phyloP scores from a whole-genome alignment of 2,113 vertebrate genomes.

The Fukomys damarensis region DNA sequence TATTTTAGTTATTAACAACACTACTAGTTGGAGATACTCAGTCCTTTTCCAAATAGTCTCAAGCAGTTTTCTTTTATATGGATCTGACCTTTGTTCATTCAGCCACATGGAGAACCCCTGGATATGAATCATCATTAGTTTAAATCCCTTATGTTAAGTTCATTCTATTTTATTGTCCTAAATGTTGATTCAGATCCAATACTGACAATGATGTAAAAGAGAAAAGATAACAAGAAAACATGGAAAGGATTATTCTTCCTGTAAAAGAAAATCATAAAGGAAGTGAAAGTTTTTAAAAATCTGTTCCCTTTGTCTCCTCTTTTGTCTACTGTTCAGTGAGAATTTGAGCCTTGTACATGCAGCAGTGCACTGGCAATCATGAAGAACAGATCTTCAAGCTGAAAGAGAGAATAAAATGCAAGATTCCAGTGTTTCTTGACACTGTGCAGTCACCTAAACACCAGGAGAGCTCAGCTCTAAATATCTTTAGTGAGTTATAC shows the following conservation, averaged over 20 bases:
- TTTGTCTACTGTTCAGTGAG: background rate
- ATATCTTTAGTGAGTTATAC: background rate
- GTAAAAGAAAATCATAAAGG: background rate
- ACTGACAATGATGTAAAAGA: background rate
- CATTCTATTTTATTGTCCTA: background rate
- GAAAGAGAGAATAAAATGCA: background rate
- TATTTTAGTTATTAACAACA: background rate
- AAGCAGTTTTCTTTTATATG: background rate
- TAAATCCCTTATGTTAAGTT: background rate
- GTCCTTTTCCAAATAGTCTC: background rate
- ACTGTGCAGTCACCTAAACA: background rate
- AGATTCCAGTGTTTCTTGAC: background rate
- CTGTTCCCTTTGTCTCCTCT: background rate
- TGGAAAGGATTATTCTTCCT: background rate
- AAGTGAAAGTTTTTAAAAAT: background rate
- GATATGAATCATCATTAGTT: background rate
- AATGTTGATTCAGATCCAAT: background rate
- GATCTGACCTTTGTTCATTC: background rate
- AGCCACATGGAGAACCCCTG: background rate
- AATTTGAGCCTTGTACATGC: background rate
- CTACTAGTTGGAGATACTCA: background rate
- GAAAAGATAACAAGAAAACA: background rate
- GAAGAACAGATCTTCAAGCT: background rate
- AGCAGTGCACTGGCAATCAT: background rate
- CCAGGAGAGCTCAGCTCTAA: background rate